Percentiles rank a stretch among this genome's conserved stretches.
These are phyloP conservation scores for Intellagama lesueurii DNA, from an alignment of 2,797 vertebrate species.

Conservation along the genomic window DNA sequence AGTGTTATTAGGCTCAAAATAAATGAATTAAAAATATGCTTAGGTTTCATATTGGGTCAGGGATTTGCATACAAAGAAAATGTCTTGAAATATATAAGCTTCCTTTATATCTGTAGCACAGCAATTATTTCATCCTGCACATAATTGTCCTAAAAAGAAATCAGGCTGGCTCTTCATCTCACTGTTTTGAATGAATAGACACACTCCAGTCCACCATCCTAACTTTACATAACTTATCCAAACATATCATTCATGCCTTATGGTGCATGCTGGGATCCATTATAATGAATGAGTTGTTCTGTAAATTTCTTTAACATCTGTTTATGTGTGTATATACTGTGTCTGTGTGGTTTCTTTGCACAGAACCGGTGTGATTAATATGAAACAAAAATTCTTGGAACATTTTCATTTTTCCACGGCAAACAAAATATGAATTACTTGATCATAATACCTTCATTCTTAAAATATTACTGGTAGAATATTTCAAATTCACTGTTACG, in stretches of 20 bases:
- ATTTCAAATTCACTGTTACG: too few relatives aligned
- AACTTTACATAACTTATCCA: neutral
- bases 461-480: too few relatives aligned
- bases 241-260: neutral
- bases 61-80: neutral
- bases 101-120: neutral
- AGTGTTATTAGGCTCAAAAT: neutral
- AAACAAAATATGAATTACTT: too few relatives aligned
- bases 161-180: neutral
- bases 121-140: neutral
- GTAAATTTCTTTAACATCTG: neutral
- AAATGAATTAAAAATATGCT: neutral
- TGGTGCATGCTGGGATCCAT: neutral
- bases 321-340: too few relatives aligned
- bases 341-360: too few relatives aligned
- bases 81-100: slow-evolving; percentile 3
- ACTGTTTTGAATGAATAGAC: neutral
- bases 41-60: neutral
- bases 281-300: neutral
- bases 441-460: too few relatives aligned
- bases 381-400: too few relatives aligned
- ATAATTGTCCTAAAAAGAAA: neutral
- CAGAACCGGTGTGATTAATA: too few relatives aligned
- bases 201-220: neutral
- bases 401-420: too few relatives aligned